Percentiles rank a stretch among this genome's conserved stretches.
Conservation (phyloP, 2,113 vertebrate species). For the Lutjanus erythropterus region DNA sequence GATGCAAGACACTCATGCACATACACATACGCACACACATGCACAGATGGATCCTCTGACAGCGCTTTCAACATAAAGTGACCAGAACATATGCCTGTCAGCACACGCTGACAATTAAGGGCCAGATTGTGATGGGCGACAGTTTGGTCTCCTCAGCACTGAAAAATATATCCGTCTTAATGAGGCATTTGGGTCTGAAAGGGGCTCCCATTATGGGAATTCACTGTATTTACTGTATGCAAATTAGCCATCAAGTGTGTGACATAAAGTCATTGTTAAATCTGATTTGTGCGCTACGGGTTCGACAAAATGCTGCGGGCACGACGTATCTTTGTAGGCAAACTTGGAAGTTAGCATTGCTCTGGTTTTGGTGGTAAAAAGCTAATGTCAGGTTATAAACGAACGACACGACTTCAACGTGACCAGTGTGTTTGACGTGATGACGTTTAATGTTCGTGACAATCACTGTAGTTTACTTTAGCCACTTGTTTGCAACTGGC, state of each 20-base stretch:
- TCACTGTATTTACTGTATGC: neutral
- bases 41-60: constrained; percentile 54
- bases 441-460: too few species aligned
- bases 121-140: constrained; percentile 37
- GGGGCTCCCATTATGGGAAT: neutral
- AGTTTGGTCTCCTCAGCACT: constrained; percentile 13
- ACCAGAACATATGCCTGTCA: constrained; percentile 64
- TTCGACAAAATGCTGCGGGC: too few species aligned
- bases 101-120: constrained; percentile 52
- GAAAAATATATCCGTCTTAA: constrained; percentile 15
- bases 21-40: constrained; percentile 8
- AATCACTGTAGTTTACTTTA: too few species aligned
- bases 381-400: too few species aligned
- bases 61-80: constrained; percentile 62
- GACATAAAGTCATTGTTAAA: neutral
- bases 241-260: neutral
- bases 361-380: too few species aligned
- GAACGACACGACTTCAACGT: too few species aligned
- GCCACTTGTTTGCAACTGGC: too few species aligned
- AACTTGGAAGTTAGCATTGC: too few species aligned
- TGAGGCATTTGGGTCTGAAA: neutral
- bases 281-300: neutral
- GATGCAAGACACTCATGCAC: neutral
- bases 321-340: too few species aligned
- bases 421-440: too few species aligned